Evolutionary conservation across 2,797 vertebrate genomes (phyloP), one percentile per base, ranked within the genome.

Genomic region (Helarctos malayanus): DNA sequence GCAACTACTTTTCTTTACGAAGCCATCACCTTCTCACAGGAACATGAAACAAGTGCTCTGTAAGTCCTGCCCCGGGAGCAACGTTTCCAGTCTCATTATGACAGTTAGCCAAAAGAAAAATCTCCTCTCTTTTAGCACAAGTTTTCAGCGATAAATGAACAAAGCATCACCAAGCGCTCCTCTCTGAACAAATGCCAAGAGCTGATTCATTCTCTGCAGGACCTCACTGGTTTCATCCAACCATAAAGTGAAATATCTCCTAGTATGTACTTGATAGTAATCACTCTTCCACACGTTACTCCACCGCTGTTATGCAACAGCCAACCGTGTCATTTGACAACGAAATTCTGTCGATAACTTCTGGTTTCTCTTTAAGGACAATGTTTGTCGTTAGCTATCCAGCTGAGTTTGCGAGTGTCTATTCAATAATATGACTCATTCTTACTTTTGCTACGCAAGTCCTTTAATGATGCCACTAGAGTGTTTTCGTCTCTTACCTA

Each of bases 121-220:
- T 49, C 57, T 91, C 85, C 79, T 76, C 76, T 38, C 59, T 61
- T 56, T 69, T 2, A 84, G 83, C 32, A 59, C 0, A 0, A 14
- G 68, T 89, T 89, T 81, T 84, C 63, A n/a, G 68, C 14, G 76
- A 76, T 86, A 96, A 95, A 96, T 65, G 88, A 96, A 95, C 81
- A 95, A 92, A 97, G 88, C 90, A 90, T 92, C 96, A 92, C 92
- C 79, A 79, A 96, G 76, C 12, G 27, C 81, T 92, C 83, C 71
- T 75, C 87, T 78, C 84, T 85, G 84, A 97, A 94, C 87, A 91
- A 63, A 75, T 25, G 90, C 96, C 98, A 97, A 95, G 79, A 90
- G 92, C 95, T 93, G 96, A 97, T 68, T 98, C 96, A 98, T 79
- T 68, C 87, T 92, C 96, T 69, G 73, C 78, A 54, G 92, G 96